These are phyloP conservation scores for Caenorhabditis sp. DNA, from an alignment of 2,888 invertebrate species.

Conservation along the genomic window DNA sequence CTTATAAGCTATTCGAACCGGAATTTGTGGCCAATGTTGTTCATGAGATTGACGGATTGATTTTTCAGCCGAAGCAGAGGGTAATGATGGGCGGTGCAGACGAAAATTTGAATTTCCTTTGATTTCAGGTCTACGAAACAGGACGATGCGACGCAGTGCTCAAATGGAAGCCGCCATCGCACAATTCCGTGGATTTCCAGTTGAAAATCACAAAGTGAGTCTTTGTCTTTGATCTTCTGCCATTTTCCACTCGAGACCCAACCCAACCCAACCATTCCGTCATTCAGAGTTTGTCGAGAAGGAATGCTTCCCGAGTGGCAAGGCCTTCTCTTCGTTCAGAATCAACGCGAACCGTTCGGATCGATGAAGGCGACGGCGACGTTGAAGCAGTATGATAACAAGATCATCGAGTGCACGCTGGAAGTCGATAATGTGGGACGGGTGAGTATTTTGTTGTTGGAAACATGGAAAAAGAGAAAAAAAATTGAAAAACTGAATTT, in stretches of 20 bases:
- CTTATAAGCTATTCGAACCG: conserved; percentile 84
- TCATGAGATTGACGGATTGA: conserved; percentile 97
- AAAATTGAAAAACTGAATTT: too few species aligned
- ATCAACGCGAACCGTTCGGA: conserved; percentile 87
- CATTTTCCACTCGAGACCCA: neutral
- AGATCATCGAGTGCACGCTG: conserved; percentile 94
- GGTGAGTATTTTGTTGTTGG: conserved; percentile 86
- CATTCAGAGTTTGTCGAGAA: conserved; percentile 39
- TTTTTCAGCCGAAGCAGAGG: conserved; percentile 95
- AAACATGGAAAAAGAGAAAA: too few species aligned
- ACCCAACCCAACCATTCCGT: neutral
- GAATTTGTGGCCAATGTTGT: conserved; percentile 91
- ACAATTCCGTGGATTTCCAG: conserved; percentile 97
- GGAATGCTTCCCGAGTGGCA: conserved; percentile 83
- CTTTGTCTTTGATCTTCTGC: neutral
- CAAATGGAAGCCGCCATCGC: conserved; percentile 96
- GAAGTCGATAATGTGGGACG: conserved; percentile 41
- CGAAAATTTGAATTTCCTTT: neutral
- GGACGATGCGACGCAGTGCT: conserved; percentile 92
- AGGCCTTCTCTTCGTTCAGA: conserved; percentile 81
- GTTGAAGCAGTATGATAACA: conserved; percentile 90
- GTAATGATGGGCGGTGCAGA: too few species aligned
- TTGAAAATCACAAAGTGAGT: conserved; percentile 88
- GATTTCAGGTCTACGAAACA: conserved; percentile 88
- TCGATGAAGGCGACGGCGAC: conserved; percentile 89